These are phyloP conservation scores for Varecia variegata DNA, from an alignment of 2,797 vertebrate genomes.

Conservation along the genomic window DNA sequence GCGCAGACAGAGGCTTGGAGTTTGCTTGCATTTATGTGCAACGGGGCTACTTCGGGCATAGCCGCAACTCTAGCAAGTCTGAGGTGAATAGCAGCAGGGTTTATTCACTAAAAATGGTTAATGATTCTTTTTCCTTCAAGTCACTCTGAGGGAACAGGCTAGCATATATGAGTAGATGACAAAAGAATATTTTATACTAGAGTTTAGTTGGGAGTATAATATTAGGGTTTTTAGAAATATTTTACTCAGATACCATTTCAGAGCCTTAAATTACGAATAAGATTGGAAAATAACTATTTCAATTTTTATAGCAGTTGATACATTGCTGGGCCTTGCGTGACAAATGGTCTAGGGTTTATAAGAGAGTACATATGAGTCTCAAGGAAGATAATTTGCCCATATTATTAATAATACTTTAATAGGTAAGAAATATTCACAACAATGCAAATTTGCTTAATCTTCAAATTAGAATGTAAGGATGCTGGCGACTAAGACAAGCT, in stretches of 20 bases:
- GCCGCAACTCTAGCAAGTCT: background rate
- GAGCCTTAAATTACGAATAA: conserved; percentile 5
- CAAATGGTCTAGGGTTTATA: background rate
- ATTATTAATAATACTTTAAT: background rate
- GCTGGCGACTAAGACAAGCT: background rate
- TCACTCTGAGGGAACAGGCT: background rate
- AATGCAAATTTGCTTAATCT: background rate
- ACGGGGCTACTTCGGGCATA: background rate
- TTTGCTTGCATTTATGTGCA: background rate
- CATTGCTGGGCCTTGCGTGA: background rate
- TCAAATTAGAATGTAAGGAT: background rate
- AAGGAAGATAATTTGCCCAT: background rate
- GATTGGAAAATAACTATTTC: conserved; percentile 12
- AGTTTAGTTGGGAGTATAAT: background rate
- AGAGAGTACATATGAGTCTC: background rate
- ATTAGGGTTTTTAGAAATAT: conserved; percentile 12
- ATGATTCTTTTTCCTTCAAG: conserved; percentile 21
- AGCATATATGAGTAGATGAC: background rate
- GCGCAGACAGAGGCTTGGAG: background rate
- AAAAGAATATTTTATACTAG: background rate
- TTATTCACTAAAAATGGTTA: background rate
- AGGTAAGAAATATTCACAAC: background rate
- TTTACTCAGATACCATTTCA: conserved; percentile 20
- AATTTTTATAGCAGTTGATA: conserved; percentile 21
- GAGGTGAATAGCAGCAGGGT: background rate